Evolutionary conservation across 2,113 vertebrate genomes (phyloP), one percentile per base, ranked within the genome.

Genomic region (Rutilus rutilus): DNA sequence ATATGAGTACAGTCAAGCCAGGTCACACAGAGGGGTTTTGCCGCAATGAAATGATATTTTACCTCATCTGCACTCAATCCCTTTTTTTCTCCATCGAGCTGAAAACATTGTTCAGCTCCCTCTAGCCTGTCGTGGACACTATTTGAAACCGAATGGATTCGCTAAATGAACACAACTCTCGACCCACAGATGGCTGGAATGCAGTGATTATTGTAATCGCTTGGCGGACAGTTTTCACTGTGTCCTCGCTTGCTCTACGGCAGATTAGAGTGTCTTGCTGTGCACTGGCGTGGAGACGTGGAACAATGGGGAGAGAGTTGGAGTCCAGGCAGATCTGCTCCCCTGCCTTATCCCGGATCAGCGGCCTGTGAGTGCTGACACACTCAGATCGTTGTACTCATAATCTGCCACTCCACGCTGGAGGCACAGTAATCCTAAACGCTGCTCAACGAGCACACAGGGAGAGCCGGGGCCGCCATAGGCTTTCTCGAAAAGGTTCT

Each of bases 161-260:
- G 15, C 86, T 50, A 89, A 88, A 83, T 88, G 81, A 88, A 87
- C 45, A 81, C 87, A 50, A 73, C 50, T 59, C n/a, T 50, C 64
- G 23, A 47, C 75, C 14, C 78, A 12, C 89, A 91, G 90, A 92
- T 91, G 89, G 89, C 91, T 88, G 85, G 86, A 86, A 87, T 71
- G 39, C 62, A 76, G 83, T 86, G 86, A 91, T 92, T 90, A 93
- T 92, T 93, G 89, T 92, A 94, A 94, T 94, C 92, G 91, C 91
- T 87, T 86, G 6, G 77, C 45, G 90, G 92, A 90, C 92, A 90
- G 91, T 92, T 92, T 90, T 90, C 90, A 91, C 92, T 88, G 88
- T 19, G 64, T 78, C 60, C 82, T 78, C 84, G 52, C 81, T 89
- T 50, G 86, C 82, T 75, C 84, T 57, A 27, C 64, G 36, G 23